Conservation (phyloP, 2,113 vertebrate genomes). For the Halcyon malimbica region DNA sequence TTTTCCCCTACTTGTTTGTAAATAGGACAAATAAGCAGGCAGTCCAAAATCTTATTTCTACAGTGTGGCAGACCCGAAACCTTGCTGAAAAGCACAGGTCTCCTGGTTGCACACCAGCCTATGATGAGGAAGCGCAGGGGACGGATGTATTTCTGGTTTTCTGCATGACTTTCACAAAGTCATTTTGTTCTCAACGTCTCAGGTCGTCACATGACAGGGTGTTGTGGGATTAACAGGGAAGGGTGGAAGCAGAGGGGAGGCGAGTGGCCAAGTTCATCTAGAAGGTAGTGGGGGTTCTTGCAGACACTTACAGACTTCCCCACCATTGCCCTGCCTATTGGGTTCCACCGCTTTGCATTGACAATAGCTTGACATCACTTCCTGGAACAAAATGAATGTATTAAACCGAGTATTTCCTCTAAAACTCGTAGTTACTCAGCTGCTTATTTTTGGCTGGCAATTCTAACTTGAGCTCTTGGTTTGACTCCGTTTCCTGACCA, state of each 20-base stretch:
- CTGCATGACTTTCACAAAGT: background rate
- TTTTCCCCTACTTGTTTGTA: background rate
- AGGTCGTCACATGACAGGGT: background rate
- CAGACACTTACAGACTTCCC: background rate
- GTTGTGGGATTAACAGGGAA: background rate
- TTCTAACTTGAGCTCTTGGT: background rate
- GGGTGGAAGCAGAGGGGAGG: background rate
- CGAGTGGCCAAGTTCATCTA: background rate
- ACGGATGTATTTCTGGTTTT: background rate
- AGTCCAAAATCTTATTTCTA: background rate
- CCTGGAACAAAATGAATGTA: background rate
- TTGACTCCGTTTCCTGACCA: conserved; percentile 55
- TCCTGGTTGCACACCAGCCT: background rate
- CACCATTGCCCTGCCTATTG: fast-evolving
- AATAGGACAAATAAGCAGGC: background rate
- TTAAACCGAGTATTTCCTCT: conserved; percentile 33
- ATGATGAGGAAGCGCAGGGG: background rate
- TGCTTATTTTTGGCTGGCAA: conserved; percentile 32
- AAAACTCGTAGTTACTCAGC: background rate
- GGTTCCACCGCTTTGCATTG: background rate
- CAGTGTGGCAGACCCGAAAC: background rate
- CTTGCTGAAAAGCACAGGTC: background rate
- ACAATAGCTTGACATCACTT: conserved; percentile 53
- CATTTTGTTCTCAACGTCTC: background rate
- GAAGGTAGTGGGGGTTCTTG: background rate